A percentile compares a stretch with the other conserved stretches of the same genome.
phyloP scores from a whole-genome alignment of 2,888 invertebrate genomes.

The Chelonus formosanus region DNA sequence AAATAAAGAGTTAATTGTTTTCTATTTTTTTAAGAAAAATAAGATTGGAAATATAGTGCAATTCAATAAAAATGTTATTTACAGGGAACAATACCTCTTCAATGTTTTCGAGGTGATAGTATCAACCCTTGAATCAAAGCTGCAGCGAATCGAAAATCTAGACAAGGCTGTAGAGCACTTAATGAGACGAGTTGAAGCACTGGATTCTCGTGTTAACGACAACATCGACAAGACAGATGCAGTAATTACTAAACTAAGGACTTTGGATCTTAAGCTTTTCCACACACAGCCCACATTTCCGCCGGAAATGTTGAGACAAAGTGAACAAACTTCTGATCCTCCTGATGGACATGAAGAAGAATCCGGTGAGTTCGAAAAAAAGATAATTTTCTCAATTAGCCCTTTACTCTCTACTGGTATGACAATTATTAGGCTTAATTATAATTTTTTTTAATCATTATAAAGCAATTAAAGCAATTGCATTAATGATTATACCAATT shows the following conservation, averaged over 20 bases:
- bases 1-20: too few species aligned
- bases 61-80: not conserved
- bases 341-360: slow-evolving; percentile 48
- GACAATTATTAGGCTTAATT: not conserved
- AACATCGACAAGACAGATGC: slow-evolving; percentile 87
- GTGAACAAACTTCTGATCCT: slow-evolving; percentile 47
- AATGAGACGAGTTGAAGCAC: slow-evolving; percentile 83
- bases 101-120: slow-evolving; percentile 91
- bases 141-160: slow-evolving; percentile 86
- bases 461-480: slow-evolving; percentile 4
- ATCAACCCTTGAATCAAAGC: slow-evolving; percentile 85
- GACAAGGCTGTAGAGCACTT: slow-evolving; percentile 89
- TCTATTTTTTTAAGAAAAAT: too few species aligned
- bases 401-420: not conserved
- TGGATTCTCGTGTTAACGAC: slow-evolving; percentile 83
- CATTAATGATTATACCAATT: slow-evolving; percentile 7
- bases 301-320: slow-evolving; percentile 59
- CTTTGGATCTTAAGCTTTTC: slow-evolving; percentile 79
- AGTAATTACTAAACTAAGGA: slow-evolving; percentile 79
- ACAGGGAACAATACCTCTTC: slow-evolving; percentile 87
- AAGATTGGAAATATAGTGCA: too few species aligned
- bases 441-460: too few species aligned
- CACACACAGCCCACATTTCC: slow-evolving; percentile 67
- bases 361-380: slow-evolving; percentile 20
- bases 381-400: not conserved